A percentile compares a stretch with the other conserved stretches of the same genome.
Evolutionary conservation across 1,140 invertebrate genomes (phyloP).

Genomic region (Hycleus cichorii): DNA sequence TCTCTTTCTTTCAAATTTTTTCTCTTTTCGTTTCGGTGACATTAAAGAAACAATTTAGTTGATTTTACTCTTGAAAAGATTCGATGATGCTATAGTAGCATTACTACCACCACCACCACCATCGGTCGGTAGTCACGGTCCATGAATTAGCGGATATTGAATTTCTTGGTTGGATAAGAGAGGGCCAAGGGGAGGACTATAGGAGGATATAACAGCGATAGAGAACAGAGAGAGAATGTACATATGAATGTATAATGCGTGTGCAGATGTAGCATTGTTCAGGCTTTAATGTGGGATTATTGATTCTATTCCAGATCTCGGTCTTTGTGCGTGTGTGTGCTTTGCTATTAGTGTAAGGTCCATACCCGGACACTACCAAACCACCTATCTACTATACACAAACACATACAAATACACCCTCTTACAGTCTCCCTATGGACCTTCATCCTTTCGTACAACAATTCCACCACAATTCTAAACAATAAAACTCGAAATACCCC

Average conservation of each 20-base stretch:
- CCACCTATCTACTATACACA: constrained; percentile 11
- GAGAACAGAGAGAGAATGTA: constrained; percentile 8
- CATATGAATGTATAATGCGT: constrained; percentile 30
- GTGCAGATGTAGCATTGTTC: constrained; percentile 30
- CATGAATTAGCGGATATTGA: constrained; percentile 15
- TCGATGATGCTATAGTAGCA: too few relatives aligned
- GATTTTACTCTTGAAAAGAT: too few relatives aligned
- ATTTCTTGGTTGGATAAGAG: constrained; percentile 6
- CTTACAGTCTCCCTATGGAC: background rate
- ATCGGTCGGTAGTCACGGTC: background rate
- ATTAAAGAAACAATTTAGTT: too few relatives aligned
- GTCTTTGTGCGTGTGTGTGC: constrained; percentile 25
- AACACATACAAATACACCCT: constrained; percentile 11
- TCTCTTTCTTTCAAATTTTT: background rate
- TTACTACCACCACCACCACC: too few relatives aligned
- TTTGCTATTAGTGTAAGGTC: constrained; percentile 22
- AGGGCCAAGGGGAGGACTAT: background rate
- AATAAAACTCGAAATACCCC: background rate
- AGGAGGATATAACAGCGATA: too few relatives aligned
- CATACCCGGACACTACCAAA: constrained; percentile 14
- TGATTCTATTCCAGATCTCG: constrained; percentile 27
- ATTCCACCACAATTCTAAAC: constrained; percentile 17
- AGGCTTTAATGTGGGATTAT: constrained; percentile 28
- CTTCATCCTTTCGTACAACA: background rate
- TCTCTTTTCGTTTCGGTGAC: too few relatives aligned